A percentile compares a stretch with the other conserved stretches of the same genome.
These are phyloP conservation scores for Caenorhabditis parvicauda DNA, from an alignment of 2,888 invertebrate species.

Conservation along the genomic window DNA sequence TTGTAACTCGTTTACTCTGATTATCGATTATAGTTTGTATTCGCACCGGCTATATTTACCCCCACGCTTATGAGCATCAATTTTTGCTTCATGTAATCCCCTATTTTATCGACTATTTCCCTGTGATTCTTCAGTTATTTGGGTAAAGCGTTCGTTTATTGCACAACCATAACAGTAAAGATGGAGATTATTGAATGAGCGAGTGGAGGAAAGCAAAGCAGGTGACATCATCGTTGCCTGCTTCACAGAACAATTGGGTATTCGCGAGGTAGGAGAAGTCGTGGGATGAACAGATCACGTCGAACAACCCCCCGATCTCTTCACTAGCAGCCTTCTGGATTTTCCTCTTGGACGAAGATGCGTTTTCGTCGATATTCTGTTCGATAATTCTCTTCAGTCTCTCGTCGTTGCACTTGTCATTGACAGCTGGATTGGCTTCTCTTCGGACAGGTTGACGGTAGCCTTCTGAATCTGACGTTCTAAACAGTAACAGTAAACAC, in stretches of 20 bases:
- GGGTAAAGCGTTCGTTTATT: conserved; percentile 10
- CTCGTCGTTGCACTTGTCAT: conserved; percentile 47
- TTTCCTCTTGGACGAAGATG: conserved; percentile 46
- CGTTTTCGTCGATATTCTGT: conserved; percentile 42
- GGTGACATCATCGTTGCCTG: conserved; percentile 48
- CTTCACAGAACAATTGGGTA: conserved; percentile 49
- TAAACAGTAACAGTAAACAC: background rate
- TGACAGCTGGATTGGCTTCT: conserved; percentile 23
- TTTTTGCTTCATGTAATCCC: conserved; percentile 1
- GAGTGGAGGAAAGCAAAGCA: conserved; percentile 54
- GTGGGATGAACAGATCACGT: conserved; percentile 48
- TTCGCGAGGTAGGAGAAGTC: conserved; percentile 51
- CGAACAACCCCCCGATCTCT: conserved; percentile 48
- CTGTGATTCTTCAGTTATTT: conserved; percentile 8
- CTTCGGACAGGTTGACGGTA: conserved; percentile 37
- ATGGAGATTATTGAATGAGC: conserved; percentile 31
- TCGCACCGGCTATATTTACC: no score
- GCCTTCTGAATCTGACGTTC: conserved; percentile 19
- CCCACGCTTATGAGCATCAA: conserved; percentile 3
- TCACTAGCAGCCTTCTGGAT: conserved; percentile 48
- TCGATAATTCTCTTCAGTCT: conserved; percentile 40
- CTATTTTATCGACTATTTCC: conserved; percentile 3
- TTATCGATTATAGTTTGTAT: no score
- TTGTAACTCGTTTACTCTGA: no score
- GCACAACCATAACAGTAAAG: conserved; percentile 7